Percentiles rank a stretch among this genome's conserved stretches.
Conservation (phyloP, 2,797 vertebrate genomes). For the Tauraco hartlaubi region DNA sequence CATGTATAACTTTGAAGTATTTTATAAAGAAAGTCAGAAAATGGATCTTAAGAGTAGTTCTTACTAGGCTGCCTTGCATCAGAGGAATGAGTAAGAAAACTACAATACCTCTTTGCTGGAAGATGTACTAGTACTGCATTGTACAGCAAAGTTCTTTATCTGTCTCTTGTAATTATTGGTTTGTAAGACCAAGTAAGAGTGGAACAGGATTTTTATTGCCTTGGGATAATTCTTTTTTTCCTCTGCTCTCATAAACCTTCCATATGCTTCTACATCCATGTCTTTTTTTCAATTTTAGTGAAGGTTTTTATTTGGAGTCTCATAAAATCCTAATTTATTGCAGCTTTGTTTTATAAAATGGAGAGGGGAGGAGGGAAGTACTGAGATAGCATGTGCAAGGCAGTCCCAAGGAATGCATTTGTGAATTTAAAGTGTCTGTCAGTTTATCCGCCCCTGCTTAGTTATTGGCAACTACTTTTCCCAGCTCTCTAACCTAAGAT, state of each 20-base stretch:
- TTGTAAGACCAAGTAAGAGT: constrained; percentile 15
- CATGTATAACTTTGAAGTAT: constrained; percentile 22
- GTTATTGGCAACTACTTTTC: background rate
- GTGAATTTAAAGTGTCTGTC: background rate
- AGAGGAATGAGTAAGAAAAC: background rate
- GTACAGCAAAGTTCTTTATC: background rate
- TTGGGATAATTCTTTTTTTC: background rate
- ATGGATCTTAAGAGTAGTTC: background rate
- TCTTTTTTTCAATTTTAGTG: constrained; percentile 63
- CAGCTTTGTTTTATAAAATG: constrained; percentile 56
- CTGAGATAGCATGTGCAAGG: constrained; percentile 16
- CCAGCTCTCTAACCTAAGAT: background rate
- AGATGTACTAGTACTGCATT: background rate
- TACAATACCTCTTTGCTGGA: background rate
- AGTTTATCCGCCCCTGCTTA: background rate
- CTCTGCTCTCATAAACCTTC: constrained; percentile 44
- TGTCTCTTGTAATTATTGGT: constrained; percentile 26
- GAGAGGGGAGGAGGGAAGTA: background rate
- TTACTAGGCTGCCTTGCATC: background rate
- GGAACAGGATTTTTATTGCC: constrained; percentile 41
- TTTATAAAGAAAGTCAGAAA: constrained; percentile 28
- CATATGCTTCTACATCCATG: constrained; percentile 47
- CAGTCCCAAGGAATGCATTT: constrained; percentile 21
- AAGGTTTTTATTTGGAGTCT: constrained; percentile 62
- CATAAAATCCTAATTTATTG: constrained; percentile 71